A percentile compares a stretch with the other conserved stretches of the same genome.
phyloP scores from a whole-genome alignment of 1,140 invertebrate species.

The Oppia nitens region DNA sequence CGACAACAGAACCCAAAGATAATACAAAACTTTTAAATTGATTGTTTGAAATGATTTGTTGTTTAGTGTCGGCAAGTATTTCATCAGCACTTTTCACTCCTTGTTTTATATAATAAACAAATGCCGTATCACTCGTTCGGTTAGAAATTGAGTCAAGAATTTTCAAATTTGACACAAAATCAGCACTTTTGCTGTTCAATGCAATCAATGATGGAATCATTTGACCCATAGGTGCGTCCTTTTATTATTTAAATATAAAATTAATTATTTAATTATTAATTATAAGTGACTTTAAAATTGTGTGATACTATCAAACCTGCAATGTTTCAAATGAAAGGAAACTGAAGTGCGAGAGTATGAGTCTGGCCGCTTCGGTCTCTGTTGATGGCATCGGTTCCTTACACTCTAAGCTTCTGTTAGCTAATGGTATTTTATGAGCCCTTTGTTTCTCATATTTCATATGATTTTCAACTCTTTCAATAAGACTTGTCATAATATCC shows the following conservation, averaged over 20 bases:
- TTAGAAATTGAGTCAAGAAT: conserved; percentile 59
- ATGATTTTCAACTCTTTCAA: conserved; percentile 29
- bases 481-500: conserved; percentile 28
- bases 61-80: conserved; percentile 39
- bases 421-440: conserved; percentile 22
- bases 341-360: conserved; percentile 87
- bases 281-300: no score
- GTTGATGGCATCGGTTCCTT: conserved; percentile 45
- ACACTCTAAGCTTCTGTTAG: conserved; percentile 42
- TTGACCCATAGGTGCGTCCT: conserved; percentile 27
- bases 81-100: conserved; percentile 56
- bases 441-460: conserved; percentile 24
- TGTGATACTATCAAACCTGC: conserved; percentile 3
- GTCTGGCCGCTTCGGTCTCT: conserved; percentile 79
- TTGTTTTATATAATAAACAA: conserved; percentile 81
- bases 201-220: conserved; percentile 46
- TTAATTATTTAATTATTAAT: not conserved
- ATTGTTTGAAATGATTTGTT: conserved; percentile 50
- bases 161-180: conserved; percentile 52
- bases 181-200: conserved; percentile 50
- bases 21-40: conserved; percentile 60
- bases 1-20: conserved; percentile 69
- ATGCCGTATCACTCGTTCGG: conserved; percentile 74
- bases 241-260: conserved; percentile 16
- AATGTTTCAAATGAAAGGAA: conserved; percentile 47